These are phyloP conservation scores for Chironomus tentans DNA, from an alignment of 2,888 invertebrate genomes.

Conservation along the genomic window DNA sequence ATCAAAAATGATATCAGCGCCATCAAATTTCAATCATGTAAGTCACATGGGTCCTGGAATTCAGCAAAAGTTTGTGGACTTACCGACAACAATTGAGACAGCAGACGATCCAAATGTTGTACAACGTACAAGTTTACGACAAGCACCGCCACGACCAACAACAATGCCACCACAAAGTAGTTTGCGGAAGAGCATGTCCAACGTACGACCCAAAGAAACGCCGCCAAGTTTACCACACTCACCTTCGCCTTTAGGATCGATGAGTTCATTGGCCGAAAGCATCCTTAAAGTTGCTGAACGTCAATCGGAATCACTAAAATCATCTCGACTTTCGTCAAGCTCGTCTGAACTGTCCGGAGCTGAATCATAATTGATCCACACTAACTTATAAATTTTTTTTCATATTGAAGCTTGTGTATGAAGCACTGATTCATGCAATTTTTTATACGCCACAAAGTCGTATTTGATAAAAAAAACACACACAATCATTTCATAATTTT, in stretches of 20 bases:
- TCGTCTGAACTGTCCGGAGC: slow-evolving; percentile 11
- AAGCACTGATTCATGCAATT: background rate
- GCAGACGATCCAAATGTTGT: slow-evolving; percentile 42
- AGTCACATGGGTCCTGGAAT: slow-evolving; percentile 89
- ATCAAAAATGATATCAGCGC: slow-evolving; percentile 81
- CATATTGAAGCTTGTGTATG: background rate
- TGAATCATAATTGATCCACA: slow-evolving; percentile 15
- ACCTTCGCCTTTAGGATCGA: slow-evolving; percentile 65
- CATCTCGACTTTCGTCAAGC: slow-evolving; percentile 8
- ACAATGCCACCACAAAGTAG: slow-evolving; percentile 43
- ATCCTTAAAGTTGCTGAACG: slow-evolving; percentile 47
- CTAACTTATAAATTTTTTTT: background rate
- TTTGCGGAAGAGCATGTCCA: slow-evolving; percentile 33
- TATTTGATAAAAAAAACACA: background rate
- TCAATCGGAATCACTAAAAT: slow-evolving; percentile 15
- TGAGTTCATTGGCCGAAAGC: slow-evolving; percentile 62
- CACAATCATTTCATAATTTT: background rate
- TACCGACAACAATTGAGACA: slow-evolving; percentile 75
- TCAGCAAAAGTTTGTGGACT: slow-evolving; percentile 74
- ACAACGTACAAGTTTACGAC: slow-evolving; percentile 34
- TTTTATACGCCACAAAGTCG: background rate
- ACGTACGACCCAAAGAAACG: slow-evolving; percentile 48
- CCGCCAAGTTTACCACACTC: slow-evolving; percentile 52
- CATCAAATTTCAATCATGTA: slow-evolving; percentile 90
- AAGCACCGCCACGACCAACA: slow-evolving; percentile 49